Evolutionary conservation across 2,888 invertebrate species (phyloP), one percentile per base, ranked within the genome.

Genomic region (Himalopsyche kuldschensis): DNA sequence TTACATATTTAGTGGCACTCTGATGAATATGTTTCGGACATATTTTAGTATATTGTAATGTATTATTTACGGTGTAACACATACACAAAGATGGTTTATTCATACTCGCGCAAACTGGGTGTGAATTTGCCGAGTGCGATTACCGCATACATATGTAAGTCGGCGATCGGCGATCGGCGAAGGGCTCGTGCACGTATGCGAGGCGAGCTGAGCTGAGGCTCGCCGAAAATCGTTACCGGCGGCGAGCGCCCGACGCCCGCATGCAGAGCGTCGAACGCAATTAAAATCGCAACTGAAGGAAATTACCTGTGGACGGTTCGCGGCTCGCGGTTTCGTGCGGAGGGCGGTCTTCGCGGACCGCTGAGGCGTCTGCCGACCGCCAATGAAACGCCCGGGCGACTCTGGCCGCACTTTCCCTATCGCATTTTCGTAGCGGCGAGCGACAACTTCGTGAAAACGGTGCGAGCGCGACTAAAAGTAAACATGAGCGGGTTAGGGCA

Each of bases 381-480:
- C 87, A 87, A 88, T 31, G 41, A 41, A 69, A 78, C 41, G 76
- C 81, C 80, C 35, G 81, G 75, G 78, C 20, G 76, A 78, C 78
- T 24, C 46, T 31, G 75, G 69, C 48, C 31, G 69, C 32, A 75
- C 69, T 78, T 80, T 69, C 27, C 78, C 78, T 78, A 81, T 47
- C 78, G 79, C 80, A 81, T 81, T 46, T 81, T 78, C 32, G 55
- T 48, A 47, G 79, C 35, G 69, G 82, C 78, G 78, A 63, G 78
- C 20, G 27, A 41, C n/a, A 79, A 55, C 24, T 90, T 90, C 91
- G 92, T 92, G 89, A 89, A 90, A 89, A 90, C 90, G 89, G 91
- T 90, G 90, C 90, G 75, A 77, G 32, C 75, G 77, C 63, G 78
- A 30, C 46, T 75, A 31, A 80, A 48, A 81, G 82, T 84, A 82